Conservation (phyloP, 2,888 invertebrate genomes). For the Endomychus coccineus region DNA sequence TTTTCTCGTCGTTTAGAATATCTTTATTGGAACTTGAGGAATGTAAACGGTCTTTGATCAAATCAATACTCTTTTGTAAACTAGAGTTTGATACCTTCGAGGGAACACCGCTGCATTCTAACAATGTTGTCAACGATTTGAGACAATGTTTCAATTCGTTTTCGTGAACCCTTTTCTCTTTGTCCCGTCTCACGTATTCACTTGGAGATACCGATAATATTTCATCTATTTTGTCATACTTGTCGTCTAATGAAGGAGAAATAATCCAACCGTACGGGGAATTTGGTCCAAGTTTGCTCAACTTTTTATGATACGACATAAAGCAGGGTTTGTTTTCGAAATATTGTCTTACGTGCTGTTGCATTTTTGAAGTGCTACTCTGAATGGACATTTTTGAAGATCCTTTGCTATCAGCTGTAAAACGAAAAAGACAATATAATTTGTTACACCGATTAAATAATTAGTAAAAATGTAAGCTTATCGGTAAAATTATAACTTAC, state of each 20-base stretch:
- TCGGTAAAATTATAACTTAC: no score
- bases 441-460: no score
- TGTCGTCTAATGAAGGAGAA: no score
- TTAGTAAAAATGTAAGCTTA: no score
- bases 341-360: constrained; percentile 11
- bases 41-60: constrained; percentile 11
- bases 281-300: no score
- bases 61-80: constrained; percentile 9
- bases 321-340: constrained; percentile 9
- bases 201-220: constrained; percentile 32
- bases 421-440: no score
- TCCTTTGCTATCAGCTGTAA: constrained; percentile 10
- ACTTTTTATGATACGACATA: no score
- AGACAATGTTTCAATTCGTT: constrained; percentile 31
- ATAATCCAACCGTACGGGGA: no score
- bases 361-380: constrained; percentile 9
- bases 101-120: constrained; percentile 23
- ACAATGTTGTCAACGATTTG: constrained; percentile 34
- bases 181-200: constrained; percentile 35
- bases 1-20: constrained; percentile 5
- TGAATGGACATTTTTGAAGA: constrained; percentile 7
- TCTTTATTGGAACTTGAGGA: constrained; percentile 3
- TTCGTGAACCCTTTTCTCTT: constrained; percentile 31
- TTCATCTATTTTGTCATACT: constrained; percentile 25
- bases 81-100: constrained; percentile 10